Base-by-base conservation (phyloP, 2,797 vertebrate genomes). In the Arnoldichthys spilopterus region DNA sequence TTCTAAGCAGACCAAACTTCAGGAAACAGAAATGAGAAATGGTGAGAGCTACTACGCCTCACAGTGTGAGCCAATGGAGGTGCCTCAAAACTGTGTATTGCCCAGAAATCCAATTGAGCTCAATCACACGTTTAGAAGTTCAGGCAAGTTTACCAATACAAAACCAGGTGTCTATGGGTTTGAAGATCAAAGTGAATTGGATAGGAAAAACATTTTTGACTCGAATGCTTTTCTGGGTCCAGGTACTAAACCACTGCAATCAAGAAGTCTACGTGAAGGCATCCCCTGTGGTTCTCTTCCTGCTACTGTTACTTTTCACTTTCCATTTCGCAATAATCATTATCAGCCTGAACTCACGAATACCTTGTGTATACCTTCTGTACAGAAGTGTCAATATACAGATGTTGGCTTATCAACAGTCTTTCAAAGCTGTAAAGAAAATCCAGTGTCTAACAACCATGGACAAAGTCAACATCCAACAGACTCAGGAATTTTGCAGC, bases 351-450 rank as follows among this genome's bases (percentile, higher is more conserved):
- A 71, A 6, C 3, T 32, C 9, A 63, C 73, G 3, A 61, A 71
- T 49, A 73, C 24, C 16, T 28, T 77, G 0, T 84, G 79, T 82
- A 43, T 24, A 26, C 64, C 77, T 12, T 53, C 78, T 30, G 30
- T 76, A 22, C 77, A 61, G 32, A 81, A 79, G 71, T 37, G 45
- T 37, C 70, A 79, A 22, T 76, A 66, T 72, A 59, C 59, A 11
- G 22, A 68, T 26, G 26, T 67, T 53, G 47, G 6, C 16, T 37
- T 54, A 24, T 67, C 61, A 76, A 22, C 40, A 77, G 16, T 4
- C 1, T 20, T 69, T 20, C 72, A 47, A 40, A 54, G 68, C 58
- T 51, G 51, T 47, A 45, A 4, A 32, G 18, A 72, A 24, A 49
- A 61, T 56, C 75, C 53, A 0, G 45, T 83, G 9, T 68, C 85